Evolutionary conservation across 2,113 vertebrate species (phyloP), one percentile per base, ranked within the genome.

Genomic region (Gobio gobio): DNA sequence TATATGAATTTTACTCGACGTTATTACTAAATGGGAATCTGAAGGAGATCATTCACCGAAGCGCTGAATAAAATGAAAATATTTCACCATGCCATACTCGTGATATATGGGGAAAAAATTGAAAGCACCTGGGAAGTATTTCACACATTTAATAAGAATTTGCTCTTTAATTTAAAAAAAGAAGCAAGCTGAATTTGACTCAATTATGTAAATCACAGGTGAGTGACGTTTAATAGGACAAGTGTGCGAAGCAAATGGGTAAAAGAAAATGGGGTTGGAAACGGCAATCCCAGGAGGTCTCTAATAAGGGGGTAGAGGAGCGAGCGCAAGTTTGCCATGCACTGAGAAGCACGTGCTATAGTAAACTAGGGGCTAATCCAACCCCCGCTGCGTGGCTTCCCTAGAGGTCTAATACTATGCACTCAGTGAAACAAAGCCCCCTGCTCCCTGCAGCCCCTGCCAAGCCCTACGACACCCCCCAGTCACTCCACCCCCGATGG

Each of bases 401-500:
- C 92, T 92, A 91, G 94, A 95, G 93, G 93, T 94, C 94, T 95
- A 94, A 95, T 93, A 92, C 92, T 94, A 91, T 93, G 93, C 87
- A 80, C 91, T 92, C 88, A 92, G 88, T 93, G 94, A 96, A 94
- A 95, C 95, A 95, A 95, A 95, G 95, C 94, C 90, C 92, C 94
- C 78, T 83, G 58, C 83, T 84, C 80, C 68, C 10, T 0, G 72
- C 88, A 82, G 80, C 82, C 84, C 40, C 78, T 73, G 75, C 84
- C 78, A 89, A 86, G 45, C 93, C 93, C 63, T 90, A 75, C 79
- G 82, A 79, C 58, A 83, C 86, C 40, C 36, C 36, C 40, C 40
- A 40, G 40, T 40, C 40, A 40, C 40, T 40, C 40, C 7, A 88
- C 82, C 88, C 86, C 73, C 54, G 79, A 87, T 83, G 88, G 82